These are phyloP conservation scores for Loxodonta africana DNA, from an alignment of 2,113 vertebrate species.

Conservation along the genomic window DNA sequence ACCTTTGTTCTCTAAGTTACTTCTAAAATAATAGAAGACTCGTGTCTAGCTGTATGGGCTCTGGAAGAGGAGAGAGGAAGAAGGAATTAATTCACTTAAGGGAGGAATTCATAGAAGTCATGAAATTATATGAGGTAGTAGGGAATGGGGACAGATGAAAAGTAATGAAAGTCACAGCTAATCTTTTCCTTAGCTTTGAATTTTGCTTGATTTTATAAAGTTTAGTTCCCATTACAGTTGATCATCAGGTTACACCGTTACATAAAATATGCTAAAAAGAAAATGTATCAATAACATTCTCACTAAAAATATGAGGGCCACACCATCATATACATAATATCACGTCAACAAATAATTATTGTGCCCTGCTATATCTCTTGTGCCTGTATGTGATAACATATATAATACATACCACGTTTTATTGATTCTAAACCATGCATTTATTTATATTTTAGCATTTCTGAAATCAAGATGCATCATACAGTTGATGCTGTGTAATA, in stretches of 20 bases:
- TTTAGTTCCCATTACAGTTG: constrained; percentile 39
- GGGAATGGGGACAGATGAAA: background rate
- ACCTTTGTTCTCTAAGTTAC: background rate
- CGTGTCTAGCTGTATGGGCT: background rate
- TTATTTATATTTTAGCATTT: constrained; percentile 40
- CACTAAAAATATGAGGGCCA: constrained; percentile 12
- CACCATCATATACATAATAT: background rate
- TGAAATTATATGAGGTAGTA: background rate
- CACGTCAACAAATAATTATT: constrained; percentile 43
- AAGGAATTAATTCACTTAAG: background rate
- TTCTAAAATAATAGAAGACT: background rate
- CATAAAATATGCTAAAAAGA: background rate
- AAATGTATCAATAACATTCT: constrained; percentile 3
- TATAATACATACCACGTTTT: background rate
- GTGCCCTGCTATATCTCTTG: background rate
- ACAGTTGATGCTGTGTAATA: background rate
- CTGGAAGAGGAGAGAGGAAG: background rate
- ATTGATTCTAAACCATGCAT: background rate
- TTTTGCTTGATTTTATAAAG: background rate
- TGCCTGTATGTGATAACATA: background rate
- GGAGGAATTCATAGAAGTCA: background rate
- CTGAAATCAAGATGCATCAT: constrained; percentile 26
- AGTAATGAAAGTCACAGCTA: background rate
- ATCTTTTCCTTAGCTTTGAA: constrained; percentile 28
- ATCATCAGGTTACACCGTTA: background rate